phyloP scores from a whole-genome alignment of 2,113 vertebrate genomes.

The Bungarus multicinctus region DNA sequence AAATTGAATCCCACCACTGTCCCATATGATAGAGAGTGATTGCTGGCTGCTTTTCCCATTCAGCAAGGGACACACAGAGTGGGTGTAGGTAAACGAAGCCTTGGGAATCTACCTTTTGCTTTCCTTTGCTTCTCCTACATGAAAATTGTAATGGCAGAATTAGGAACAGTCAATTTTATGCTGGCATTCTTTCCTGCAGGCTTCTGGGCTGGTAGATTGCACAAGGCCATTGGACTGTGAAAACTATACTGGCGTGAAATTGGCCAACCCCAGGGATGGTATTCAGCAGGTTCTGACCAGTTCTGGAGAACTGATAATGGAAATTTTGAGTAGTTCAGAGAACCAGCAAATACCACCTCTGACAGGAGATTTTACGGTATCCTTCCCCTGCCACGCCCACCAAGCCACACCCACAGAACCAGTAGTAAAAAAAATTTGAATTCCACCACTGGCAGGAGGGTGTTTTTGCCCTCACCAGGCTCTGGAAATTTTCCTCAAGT shows the following conservation, averaged over 20 bases:
- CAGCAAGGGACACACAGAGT: neutral
- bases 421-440: no score
- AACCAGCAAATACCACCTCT: no score
- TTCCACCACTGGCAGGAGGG: no score
- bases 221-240: neutral
- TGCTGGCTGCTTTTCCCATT: neutral
- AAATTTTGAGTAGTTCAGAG: no score
- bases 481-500: no score
- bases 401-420: no score
- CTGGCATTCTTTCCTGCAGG: neutral
- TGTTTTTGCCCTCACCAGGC: no score
- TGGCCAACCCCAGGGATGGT: neutral
- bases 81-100: neutral
- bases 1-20: no score
- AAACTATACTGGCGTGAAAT: neutral
- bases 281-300: no score
- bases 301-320: no score
- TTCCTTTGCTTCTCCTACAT: neutral
- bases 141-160: neutral
- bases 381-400: no score
- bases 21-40: neutral
- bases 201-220: neutral
- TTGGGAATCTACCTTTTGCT: neutral
- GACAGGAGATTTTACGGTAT: no score
- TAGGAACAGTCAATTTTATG: neutral